Evolutionary conservation across 2,888 invertebrate species (phyloP).

Genomic region (Yponomeuta cagnagella): DNA sequence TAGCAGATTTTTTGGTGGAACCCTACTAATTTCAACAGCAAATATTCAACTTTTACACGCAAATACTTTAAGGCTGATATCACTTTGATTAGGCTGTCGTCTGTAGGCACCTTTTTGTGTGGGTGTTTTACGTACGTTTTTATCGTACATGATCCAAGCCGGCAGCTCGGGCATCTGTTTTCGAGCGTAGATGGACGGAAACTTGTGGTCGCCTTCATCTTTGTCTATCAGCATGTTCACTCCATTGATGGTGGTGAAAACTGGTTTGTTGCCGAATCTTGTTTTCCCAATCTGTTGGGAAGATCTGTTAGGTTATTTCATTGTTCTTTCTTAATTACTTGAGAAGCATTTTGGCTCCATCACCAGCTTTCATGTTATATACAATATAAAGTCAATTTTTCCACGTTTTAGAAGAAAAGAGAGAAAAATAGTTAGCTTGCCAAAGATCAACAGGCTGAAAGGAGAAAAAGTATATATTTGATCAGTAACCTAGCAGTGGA

Average conservation of each 20-base stretch:
- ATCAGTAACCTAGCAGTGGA: too few species aligned
- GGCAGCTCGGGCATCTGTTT: conserved; percentile 86
- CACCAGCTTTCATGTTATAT: too few species aligned
- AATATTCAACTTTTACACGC: too few species aligned
- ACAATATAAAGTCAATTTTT: too few species aligned
- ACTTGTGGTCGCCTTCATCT: conserved; percentile 43
- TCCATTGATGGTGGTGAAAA: conserved; percentile 55
- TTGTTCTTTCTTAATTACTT: not conserved
- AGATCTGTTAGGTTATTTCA: not conserved
- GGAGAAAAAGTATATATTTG: too few species aligned
- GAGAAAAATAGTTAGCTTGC: too few species aligned
- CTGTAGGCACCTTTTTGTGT: not conserved
- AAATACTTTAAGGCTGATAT: too few species aligned
- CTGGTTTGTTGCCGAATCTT: conserved; percentile 57
- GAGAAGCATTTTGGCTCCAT: not conserved
- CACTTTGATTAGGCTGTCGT: too few species aligned
- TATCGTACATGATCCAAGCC: conserved; percentile 91
- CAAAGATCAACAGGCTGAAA: too few species aligned
- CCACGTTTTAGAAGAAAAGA: too few species aligned
- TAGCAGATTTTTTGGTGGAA: too few species aligned
- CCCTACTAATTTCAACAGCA: too few species aligned
- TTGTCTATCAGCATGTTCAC: conserved; percentile 67
- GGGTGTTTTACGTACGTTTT: conserved; percentile 76
- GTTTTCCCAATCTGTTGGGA: conserved; percentile 53
- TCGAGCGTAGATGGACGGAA: conserved; percentile 84